Percentiles rank a stretch among this genome's conserved stretches.
phyloP scores from a whole-genome alignment of 1,140 invertebrate species.

The Zaprionus tsacasi region DNA sequence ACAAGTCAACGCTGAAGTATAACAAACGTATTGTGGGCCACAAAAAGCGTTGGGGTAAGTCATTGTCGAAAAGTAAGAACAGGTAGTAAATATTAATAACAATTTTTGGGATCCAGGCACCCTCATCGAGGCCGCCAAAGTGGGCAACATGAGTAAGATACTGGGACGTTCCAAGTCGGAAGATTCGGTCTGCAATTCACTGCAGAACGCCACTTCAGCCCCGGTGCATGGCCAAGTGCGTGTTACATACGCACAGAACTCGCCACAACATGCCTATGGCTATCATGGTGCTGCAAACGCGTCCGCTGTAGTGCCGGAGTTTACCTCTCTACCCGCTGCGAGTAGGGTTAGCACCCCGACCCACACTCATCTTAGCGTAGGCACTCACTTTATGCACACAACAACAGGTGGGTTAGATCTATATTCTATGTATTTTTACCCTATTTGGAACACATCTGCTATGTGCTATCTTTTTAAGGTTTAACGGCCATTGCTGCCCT shows the following conservation, averaged over 20 bases:
- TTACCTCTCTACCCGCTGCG: conserved; percentile 12
- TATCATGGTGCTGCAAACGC: conserved; percentile 39
- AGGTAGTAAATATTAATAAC: background rate
- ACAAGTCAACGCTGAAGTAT: conserved; percentile 84
- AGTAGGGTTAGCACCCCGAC: conserved; percentile 16
- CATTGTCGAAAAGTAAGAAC: background rate
- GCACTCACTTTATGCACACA: conserved; percentile 78
- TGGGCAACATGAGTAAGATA: conserved; percentile 89
- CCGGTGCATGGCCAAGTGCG: conserved; percentile 76
- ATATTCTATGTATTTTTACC: background rate
- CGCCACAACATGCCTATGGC: conserved; percentile 57
- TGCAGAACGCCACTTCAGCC: conserved; percentile 47
- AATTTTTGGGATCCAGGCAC: conserved; percentile 85
- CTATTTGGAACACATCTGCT: background rate
- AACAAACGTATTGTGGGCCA: conserved; percentile 87
- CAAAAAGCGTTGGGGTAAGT: conserved; percentile 88
- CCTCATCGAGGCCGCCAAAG: conserved; percentile 93
- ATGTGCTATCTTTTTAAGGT: conserved; percentile 49
- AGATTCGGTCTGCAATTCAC: conserved; percentile 92
- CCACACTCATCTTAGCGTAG: conserved; percentile 50
- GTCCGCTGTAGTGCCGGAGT: conserved; percentile 2
- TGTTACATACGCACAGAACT: conserved; percentile 76
- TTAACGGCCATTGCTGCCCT: conserved; percentile 88
- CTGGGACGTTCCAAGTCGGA: conserved; percentile 91
- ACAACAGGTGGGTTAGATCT: conserved; percentile 58